Evolutionary conservation across 37 sponge, comb jelly and placozoan genomes (phyloP), one percentile per base, ranked within the genome.

Genomic region (Aplysina aerophoba): DNA sequence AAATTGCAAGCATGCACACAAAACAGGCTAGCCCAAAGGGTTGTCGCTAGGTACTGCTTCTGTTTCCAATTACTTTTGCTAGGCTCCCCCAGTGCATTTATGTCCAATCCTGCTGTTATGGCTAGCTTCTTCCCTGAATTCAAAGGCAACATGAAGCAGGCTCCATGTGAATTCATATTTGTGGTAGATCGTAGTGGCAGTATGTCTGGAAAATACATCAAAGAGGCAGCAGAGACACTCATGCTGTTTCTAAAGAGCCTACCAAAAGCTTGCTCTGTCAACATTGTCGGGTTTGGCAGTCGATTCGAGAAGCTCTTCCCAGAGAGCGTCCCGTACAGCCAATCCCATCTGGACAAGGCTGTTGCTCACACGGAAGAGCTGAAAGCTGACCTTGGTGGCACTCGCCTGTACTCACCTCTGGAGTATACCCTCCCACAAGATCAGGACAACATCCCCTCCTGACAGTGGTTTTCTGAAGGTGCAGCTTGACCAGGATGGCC

Each of bases 231-330:
- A 31, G 85, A 88, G 53, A 75, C 93, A 2, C 85, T 93, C 19
- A 54, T 83, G 19, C 72, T 89, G 15, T 93, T 89, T 54, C 81
- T 89, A 16, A 90, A 89, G 65, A 84, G 87, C 55, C 31, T 93
- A n/a, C 90, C 90, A 50, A 73, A 87, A 39, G 88, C 83, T 5
- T 74, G 85, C 31, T 84, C 53, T 65, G 89, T 93, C 85, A 93
- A 93, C 87, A 93, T 93, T 60, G 54, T 90, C 14, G 88, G 94
- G 12, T 93, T 93, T 89, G 94, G 94, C 15, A 74, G 80, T 25
- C 35, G 68, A 3, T 93, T 80, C 66, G 44, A 81, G 67, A 55
- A 30, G 34, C 59, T 93, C 0, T 93, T 89, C 55, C 53, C 82
- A 59, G 28, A 33, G 0, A 89, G 87, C 38, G 78, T 75, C 6